Evolutionary conservation across 2,888 invertebrate genomes (phyloP).

Genomic region (Drosophila monieri): DNA sequence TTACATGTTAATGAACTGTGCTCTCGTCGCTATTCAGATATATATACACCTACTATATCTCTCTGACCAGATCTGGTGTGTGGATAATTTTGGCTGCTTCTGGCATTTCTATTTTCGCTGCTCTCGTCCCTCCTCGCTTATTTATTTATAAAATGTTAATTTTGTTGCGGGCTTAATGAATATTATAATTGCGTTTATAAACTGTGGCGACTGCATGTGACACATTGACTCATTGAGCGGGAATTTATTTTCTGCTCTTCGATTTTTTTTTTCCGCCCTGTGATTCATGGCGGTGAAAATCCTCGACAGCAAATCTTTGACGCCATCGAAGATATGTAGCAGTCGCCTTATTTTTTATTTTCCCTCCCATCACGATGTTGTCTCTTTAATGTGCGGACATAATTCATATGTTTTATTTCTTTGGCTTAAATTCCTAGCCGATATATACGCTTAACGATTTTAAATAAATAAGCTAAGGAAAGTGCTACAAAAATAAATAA

Average conservation of each 20-base stretch:
- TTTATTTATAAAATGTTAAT: constrained; percentile 52
- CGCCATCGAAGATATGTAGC: constrained; percentile 25
- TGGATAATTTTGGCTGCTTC: neutral
- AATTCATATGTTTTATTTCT: constrained; percentile 77
- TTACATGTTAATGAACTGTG: constrained; percentile 75
- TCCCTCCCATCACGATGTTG: constrained; percentile 14
- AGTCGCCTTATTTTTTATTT: constrained; percentile 7
- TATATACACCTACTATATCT: neutral
- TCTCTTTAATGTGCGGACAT: constrained; percentile 55
- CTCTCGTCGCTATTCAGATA: neutral
- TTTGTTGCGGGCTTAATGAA: constrained; percentile 44
- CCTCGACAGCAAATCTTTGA: constrained; percentile 33
- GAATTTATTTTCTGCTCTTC: constrained; percentile 29
- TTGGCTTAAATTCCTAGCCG: constrained; percentile 55
- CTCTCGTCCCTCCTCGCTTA: constrained; percentile 7
- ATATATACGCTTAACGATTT: constrained; percentile 24
- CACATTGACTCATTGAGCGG: constrained; percentile 50
- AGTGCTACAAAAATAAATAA: constrained; percentile 40
- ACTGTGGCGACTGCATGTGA: constrained; percentile 52
- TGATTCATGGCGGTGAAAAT: constrained; percentile 44
- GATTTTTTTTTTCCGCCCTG: neutral
- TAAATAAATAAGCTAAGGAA: constrained; percentile 36
- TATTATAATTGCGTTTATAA: constrained; percentile 33
- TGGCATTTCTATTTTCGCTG: constrained; percentile 11
- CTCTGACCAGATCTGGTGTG: neutral